Conservation (phyloP, 2,797 vertebrate species). For the Pyrocephalus nanus region DNA sequence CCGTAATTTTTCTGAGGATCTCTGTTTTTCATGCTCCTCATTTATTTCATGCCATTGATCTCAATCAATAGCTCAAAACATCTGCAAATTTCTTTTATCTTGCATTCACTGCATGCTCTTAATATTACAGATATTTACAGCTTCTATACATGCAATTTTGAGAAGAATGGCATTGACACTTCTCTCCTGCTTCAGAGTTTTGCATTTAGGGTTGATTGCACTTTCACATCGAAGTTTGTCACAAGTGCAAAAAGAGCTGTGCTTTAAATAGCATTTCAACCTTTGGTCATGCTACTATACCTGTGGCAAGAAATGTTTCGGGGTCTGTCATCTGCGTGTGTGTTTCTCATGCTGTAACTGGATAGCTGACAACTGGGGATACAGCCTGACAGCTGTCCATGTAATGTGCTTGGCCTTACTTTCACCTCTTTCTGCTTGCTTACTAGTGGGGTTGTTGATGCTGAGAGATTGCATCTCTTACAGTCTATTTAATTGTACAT, state of each 20-base stretch:
- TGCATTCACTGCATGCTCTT: background rate
- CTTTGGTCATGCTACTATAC: background rate
- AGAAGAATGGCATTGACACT: background rate
- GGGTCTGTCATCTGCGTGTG: background rate
- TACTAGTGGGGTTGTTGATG: background rate
- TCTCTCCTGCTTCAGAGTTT: background rate
- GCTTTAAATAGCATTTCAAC: background rate
- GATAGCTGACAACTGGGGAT: background rate
- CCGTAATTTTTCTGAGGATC: background rate
- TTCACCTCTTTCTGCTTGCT: background rate
- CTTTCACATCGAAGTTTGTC: background rate
- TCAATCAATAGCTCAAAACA: background rate
- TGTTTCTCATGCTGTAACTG: background rate
- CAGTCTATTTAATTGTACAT: background rate
- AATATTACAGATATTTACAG: background rate
- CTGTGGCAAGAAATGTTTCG: background rate
- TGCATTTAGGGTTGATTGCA: background rate
- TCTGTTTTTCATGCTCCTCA: background rate
- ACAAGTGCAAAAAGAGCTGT: background rate
- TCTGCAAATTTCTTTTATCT: background rate
- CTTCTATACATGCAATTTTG: background rate
- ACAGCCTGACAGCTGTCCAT: background rate
- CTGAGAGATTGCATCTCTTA: background rate
- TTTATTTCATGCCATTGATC: background rate
- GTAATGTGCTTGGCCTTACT: background rate